These are phyloP conservation scores for Micoletzkya japonica DNA, from an alignment of 2,888 invertebrate genomes.

Conservation along the genomic window DNA sequence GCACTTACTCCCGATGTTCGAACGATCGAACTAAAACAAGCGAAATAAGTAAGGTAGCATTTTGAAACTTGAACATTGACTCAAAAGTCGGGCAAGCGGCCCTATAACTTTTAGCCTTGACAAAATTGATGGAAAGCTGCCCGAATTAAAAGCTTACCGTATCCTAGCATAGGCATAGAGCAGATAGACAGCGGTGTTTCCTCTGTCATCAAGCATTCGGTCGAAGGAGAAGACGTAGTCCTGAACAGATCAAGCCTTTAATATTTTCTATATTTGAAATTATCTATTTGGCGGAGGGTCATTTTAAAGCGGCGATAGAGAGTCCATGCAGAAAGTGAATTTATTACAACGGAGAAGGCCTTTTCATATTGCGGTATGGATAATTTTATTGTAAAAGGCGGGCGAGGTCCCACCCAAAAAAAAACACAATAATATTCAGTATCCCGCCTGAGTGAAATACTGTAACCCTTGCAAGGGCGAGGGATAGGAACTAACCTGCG, in stretches of 20 bases:
- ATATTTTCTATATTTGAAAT: too few species aligned
- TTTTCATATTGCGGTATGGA: too few species aligned
- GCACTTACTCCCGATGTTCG: constrained; percentile 65
- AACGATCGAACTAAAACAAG: constrained; percentile 66
- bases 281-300: too few species aligned
- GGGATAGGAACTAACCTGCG: constrained; percentile 67
- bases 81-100: background rate
- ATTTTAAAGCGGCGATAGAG: too few species aligned
- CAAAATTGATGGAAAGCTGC: background rate
- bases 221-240: constrained; percentile 98
- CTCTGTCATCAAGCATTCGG: constrained; percentile 97
- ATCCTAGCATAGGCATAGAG: constrained; percentile 92
- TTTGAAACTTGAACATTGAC: too few species aligned
- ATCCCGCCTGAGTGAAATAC: too few species aligned
- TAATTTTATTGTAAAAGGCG: background rate
- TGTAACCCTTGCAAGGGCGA: too few species aligned
- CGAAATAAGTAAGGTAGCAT: too few species aligned
- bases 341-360: too few species aligned
- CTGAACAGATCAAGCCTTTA: constrained; percentile 34
- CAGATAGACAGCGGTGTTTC: constrained; percentile 96
- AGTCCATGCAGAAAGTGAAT: too few species aligned
- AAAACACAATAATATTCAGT: too few species aligned
- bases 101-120: constrained; percentile 8
- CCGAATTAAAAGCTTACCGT: constrained; percentile 74
- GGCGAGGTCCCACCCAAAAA: too few species aligned